Conservation (phyloP, 2,888 invertebrate genomes). For the Drosophila recens region DNA sequence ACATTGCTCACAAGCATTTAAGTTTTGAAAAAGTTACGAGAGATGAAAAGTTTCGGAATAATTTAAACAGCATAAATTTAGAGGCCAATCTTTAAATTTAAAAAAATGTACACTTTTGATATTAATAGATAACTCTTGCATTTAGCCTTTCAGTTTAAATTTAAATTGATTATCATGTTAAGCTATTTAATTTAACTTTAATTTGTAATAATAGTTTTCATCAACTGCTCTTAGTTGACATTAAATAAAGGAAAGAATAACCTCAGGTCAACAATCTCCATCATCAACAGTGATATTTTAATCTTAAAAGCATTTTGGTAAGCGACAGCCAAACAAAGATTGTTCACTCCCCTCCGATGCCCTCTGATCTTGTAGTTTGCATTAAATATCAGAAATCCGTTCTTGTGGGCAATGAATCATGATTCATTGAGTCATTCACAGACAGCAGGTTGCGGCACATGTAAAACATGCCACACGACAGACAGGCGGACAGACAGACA, state of each 20-base stretch:
- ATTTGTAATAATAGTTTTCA: no score
- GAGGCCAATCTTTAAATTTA: no score
- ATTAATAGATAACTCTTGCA: neutral
- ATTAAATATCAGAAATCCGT: constrained; percentile 6
- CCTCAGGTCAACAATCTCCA: constrained; percentile 1
- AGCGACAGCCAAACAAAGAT: neutral
- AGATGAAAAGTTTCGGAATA: no score
- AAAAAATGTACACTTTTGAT: neutral
- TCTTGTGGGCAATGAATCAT: constrained; percentile 21
- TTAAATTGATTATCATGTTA: no score
- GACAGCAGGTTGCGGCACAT: constrained; percentile 31
- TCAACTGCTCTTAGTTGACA: no score
- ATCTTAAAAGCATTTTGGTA: neutral
- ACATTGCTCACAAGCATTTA: neutral
- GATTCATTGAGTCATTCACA: constrained; percentile 33
- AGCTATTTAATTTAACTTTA: no score
- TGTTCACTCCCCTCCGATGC: neutral
- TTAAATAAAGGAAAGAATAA: no score
- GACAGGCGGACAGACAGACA: neutral
- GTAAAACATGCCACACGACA: constrained; percentile 52
- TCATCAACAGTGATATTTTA: constrained; percentile 11
- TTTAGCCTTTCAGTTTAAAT: no score
- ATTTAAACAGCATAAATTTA: no score
- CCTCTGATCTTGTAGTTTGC: no score
- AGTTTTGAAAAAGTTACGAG: no score